Percentiles rank a stretch among this genome's conserved stretches.
Conservation (phyloP, 2,888 invertebrate species). For the Drosophila putrida region DNA sequence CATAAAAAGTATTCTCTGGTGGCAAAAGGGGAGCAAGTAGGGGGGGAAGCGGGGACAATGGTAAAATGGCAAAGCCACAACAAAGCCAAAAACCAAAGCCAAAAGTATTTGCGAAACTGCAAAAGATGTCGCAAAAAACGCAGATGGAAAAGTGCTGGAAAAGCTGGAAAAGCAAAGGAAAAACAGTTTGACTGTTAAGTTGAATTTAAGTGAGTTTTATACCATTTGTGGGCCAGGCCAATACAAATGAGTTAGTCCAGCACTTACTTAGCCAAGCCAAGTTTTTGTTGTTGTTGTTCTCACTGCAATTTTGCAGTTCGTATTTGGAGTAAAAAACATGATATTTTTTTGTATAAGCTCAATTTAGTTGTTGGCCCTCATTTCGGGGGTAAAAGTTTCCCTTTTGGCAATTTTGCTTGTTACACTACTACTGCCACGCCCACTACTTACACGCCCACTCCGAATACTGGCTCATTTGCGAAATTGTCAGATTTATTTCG, state of each 20-base stretch:
- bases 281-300: constrained; percentile 30
- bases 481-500: constrained; percentile 80
- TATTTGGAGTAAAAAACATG: constrained; percentile 10
- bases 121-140: constrained; percentile 29
- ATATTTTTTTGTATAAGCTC: constrained; percentile 29
- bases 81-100: constrained; percentile 48
- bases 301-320: constrained; percentile 7
- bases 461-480: constrained; percentile 65
- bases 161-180: constrained; percentile 11
- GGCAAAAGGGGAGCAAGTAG: constrained; percentile 11
- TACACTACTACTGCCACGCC: background rate
- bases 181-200: constrained; percentile 41
- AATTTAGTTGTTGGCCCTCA: constrained; percentile 41
- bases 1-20: constrained; percentile 30
- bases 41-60: constrained; percentile 7
- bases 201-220: constrained; percentile 51
- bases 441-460: constrained; percentile 1
- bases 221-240: constrained; percentile 6
- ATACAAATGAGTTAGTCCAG: constrained; percentile 13
- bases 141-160: constrained; percentile 32
- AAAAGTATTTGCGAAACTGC: constrained; percentile 8
- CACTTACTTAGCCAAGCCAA: constrained; percentile 20
- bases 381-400: constrained; percentile 33
- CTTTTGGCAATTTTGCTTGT: constrained; percentile 19
- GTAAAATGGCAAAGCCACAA: constrained; percentile 42